phyloP scores from a whole-genome alignment of 2,113 vertebrate species.

The Lepidothrix coronata region DNA sequence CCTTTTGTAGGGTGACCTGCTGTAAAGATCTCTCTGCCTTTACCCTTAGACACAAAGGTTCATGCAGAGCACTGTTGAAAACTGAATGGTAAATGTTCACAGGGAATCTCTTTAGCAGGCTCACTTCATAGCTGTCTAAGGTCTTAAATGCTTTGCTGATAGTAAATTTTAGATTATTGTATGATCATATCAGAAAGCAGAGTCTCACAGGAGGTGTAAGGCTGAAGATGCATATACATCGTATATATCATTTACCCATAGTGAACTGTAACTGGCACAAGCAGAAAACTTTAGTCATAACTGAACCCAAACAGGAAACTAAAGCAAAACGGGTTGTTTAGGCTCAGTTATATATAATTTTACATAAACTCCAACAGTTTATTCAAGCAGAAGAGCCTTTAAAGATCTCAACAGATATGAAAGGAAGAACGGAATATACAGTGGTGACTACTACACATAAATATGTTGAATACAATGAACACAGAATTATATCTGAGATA shows the following conservation, averaged over 20 bases:
- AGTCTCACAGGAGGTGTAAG: neutral
- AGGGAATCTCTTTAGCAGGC: neutral
- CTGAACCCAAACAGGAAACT: neutral
- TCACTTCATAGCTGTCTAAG: neutral
- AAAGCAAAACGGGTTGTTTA: neutral
- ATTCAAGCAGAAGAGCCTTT: conserved; percentile 3
- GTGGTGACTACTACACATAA: neutral
- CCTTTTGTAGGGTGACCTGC: neutral
- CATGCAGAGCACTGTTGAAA: neutral
- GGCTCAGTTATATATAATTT: neutral
- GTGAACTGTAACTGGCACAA: neutral
- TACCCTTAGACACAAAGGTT: neutral
- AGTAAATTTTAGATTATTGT: neutral
- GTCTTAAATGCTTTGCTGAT: neutral
- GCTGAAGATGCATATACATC: neutral
- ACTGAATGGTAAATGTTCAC: neutral
- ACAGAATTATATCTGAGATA: neutral
- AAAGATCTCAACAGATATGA: neutral
- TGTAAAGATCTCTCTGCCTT: neutral
- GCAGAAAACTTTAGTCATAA: neutral
- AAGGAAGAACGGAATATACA: neutral
- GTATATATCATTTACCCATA: neutral
- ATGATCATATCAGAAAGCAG: neutral
- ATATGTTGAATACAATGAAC: neutral
- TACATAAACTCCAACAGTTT: neutral